Base-by-base conservation (phyloP, 2,888 invertebrate species). In the Coleophora flavipennella region DNA sequence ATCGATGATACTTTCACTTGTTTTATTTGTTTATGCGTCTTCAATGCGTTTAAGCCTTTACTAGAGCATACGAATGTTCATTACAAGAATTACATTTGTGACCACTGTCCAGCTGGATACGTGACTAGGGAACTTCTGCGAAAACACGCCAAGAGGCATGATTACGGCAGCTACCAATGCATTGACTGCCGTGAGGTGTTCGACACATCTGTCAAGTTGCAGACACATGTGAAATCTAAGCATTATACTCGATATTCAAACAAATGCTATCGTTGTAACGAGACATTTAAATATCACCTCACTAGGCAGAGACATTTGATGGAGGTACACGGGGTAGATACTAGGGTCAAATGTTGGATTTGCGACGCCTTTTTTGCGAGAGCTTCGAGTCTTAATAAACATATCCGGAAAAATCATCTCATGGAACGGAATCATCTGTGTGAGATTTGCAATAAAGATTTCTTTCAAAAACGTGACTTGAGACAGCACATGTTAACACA, bases 401-500 rank as follows among this genome's bases (percentile, higher is more conserved):
- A 68, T 36, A 51, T 52, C 6, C 57, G 59, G 35, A 48, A 55
- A 8, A 57, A 72, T 2, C 81, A 80, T 35, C 55, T 79, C 59
- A 58, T 36, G 26, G 32, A 32, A 13, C 32, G 11, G 39, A 13
- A 8, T 12, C 46, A 54, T 4, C 41, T 44, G 11, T 62, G 62
- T 32, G 38, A 12, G 7, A 20, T 41, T 4, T 53, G 53, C 13
- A 45, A 42, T 11, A 48, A 36, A 43, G 41, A 35, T 7, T 53
- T 53, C 33, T 67, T 60, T 42, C 51, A 57, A 1, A 57, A 61
- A 35, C 54, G 55, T 4, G 67, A 69, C 29, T 51, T 83, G 13
- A 69, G 62, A 35, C 57, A 61, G 10, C 83, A 81, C 43, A 65
- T 72, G 62, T 59, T 67, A 8, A 75, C 67, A 27, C 81, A 83